Evolutionary conservation across 2,113 vertebrate species (phyloP).

Genomic region (Saimiri boliviensis): DNA sequence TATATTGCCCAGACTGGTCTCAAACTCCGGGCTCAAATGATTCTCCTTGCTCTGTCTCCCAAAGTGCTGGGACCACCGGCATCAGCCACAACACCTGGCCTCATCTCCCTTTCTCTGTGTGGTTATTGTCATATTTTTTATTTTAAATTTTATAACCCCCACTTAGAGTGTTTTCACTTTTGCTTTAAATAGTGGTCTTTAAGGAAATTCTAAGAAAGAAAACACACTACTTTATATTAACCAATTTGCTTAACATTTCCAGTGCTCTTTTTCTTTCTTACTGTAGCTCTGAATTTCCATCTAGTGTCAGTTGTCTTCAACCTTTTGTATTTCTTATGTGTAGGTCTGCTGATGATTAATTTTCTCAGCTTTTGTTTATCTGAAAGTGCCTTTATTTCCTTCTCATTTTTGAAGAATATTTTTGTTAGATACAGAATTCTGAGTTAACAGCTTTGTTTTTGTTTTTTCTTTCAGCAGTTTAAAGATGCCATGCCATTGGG

Average conservation of each 20-base stretch:
- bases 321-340: background rate
- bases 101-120: background rate
- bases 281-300: background rate
- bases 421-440: background rate
- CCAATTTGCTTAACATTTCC: background rate
- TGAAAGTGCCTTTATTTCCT: background rate
- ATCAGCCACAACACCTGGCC: too few species aligned
- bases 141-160: background rate
- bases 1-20: too few species aligned
- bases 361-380: constrained; percentile 13
- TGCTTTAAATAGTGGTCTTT: background rate
- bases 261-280: background rate
- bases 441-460: background rate
- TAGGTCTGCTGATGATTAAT: background rate
- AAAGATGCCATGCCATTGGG: background rate
- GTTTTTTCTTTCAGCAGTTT: background rate
- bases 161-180: background rate
- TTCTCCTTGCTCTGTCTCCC: too few species aligned
- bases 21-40: too few species aligned
- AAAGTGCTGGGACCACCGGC: too few species aligned
- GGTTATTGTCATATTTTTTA: background rate
- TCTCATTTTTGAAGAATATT: constrained; percentile 15
- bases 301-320: background rate
- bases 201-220: background rate
- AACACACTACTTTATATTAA: background rate